phyloP scores from a whole-genome alignment of 2,113 vertebrate species.

The Nesoenas mayeri region DNA sequence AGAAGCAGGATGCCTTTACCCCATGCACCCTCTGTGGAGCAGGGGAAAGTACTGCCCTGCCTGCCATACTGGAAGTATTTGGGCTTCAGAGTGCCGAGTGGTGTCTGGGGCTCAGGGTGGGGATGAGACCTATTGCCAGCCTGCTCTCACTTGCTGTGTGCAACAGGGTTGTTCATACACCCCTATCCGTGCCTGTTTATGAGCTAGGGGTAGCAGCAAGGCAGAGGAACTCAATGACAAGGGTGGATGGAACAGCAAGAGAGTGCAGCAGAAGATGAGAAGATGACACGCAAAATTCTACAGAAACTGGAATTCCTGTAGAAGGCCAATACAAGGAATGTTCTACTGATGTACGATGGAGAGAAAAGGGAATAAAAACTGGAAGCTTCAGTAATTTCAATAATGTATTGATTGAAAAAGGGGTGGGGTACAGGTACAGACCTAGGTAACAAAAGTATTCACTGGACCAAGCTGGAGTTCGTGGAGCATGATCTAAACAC shows the following conservation, averaged over 20 bases:
- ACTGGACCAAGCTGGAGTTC: not conserved
- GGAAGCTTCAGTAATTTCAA: not conserved
- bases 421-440: not conserved
- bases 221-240: not conserved
- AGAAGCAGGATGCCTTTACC: not conserved
- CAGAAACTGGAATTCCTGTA: not conserved
- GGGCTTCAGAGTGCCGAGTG: not conserved
- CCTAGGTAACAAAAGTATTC: not conserved
- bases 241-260: not conserved
- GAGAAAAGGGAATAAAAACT: not conserved
- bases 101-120: not conserved
- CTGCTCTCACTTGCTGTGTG: not conserved
- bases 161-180: not conserved
- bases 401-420: not conserved
- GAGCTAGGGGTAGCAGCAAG: not conserved
- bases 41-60: not conserved
- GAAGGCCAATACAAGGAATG: not conserved
- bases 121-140: not conserved
- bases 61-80: rapidly evolving
- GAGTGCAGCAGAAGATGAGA: not conserved
- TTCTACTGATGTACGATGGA: not conserved
- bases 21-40: not conserved
- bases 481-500: not conserved
- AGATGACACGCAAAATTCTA: not conserved
- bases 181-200: not conserved